These are phyloP conservation scores for Chaetodon trifascialis DNA, from an alignment of 2,113 vertebrate species.

Conservation along the genomic window DNA sequence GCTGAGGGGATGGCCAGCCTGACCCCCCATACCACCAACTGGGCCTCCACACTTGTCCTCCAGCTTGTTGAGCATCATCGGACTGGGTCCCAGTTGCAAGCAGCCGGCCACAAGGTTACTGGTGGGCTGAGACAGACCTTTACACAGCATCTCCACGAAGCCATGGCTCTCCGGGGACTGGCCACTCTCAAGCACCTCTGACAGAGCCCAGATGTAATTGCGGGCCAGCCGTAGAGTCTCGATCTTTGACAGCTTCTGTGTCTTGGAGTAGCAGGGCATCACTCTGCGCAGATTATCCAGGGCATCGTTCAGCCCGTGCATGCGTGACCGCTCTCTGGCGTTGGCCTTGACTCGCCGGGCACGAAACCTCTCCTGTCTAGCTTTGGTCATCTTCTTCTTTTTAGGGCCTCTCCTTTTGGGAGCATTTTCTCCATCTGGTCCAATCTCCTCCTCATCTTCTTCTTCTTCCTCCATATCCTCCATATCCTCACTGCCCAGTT, in stretches of 20 bases:
- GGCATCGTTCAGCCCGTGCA: slow-evolving; percentile 97
- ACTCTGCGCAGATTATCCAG: slow-evolving; percentile 93
- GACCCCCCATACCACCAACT: slow-evolving; percentile 74
- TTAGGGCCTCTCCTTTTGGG: slow-evolving; percentile 96
- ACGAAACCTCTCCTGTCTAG: slow-evolving; percentile 92
- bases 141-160: slow-evolving; percentile 97
- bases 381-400: slow-evolving; percentile 99
- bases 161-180: slow-evolving; percentile 92
- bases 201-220: slow-evolving; percentile 99
- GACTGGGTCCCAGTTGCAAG: slow-evolving; percentile 89
- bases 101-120: slow-evolving; percentile 97
- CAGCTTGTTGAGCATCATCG: slow-evolving; percentile 86
- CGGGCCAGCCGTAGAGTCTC: slow-evolving; percentile 94
- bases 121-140: slow-evolving; percentile 98
- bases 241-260: slow-evolving; percentile 97
- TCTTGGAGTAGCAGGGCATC: slow-evolving; percentile 99
- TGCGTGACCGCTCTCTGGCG: slow-evolving; percentile 92
- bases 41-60: slow-evolving; percentile 87
- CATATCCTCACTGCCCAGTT: slow-evolving; percentile 83
- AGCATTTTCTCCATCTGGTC: slow-evolving; percentile 85
- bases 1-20: slow-evolving; percentile 82
- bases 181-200: slow-evolving; percentile 93
- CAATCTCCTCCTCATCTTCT: slow-evolving; percentile 86
- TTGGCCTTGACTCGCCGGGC: slow-evolving; percentile 94
- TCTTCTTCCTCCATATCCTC: slow-evolving; percentile 85